A percentile compares a stretch with the other conserved stretches of the same genome.
Evolutionary conservation across 2,888 invertebrate genomes (phyloP).

Genomic region (Mystacides longicornis): DNA sequence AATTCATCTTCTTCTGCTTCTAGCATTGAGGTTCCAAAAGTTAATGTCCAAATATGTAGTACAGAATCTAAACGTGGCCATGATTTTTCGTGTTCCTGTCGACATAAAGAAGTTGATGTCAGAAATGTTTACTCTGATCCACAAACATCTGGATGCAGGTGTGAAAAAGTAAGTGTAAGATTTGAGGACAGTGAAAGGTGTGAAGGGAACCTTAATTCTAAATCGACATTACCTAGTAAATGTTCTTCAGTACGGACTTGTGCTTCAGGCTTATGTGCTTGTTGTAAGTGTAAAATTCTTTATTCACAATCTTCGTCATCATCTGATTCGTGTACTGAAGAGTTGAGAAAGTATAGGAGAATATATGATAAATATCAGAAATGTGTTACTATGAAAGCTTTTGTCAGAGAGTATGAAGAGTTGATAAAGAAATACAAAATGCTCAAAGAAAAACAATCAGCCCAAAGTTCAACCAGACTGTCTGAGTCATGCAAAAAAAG

Average conservation of each 20-base stretch:
- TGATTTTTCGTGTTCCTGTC: background rate
- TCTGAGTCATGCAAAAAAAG: background rate
- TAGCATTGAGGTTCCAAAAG: background rate
- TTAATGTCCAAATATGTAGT: background rate
- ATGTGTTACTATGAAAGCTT: slow-evolving; percentile 19
- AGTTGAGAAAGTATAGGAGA: background rate
- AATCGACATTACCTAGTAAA: background rate
- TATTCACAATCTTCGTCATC: background rate
- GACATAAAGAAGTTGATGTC: background rate
- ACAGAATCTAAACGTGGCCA: background rate
- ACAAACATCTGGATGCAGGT: background rate
- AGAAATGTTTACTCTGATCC: background rate
- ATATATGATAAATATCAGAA: slow-evolving; percentile 18
- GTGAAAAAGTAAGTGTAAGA: background rate
- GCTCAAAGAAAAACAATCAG: background rate
- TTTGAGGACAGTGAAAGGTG: background rate
- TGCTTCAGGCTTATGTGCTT: background rate
- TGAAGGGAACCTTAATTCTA: background rate
- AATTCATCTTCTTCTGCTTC: background rate
- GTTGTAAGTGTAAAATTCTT: background rate
- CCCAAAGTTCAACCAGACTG: background rate
- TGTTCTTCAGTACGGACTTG: background rate
- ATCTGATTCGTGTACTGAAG: background rate
- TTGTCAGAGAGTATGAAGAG: slow-evolving; percentile 20
- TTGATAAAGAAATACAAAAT: slow-evolving; percentile 16